Percentiles rank a stretch among this genome's conserved stretches.
phyloP scores from a whole-genome alignment of 2,113 vertebrate genomes.

The Bucco capensis region DNA sequence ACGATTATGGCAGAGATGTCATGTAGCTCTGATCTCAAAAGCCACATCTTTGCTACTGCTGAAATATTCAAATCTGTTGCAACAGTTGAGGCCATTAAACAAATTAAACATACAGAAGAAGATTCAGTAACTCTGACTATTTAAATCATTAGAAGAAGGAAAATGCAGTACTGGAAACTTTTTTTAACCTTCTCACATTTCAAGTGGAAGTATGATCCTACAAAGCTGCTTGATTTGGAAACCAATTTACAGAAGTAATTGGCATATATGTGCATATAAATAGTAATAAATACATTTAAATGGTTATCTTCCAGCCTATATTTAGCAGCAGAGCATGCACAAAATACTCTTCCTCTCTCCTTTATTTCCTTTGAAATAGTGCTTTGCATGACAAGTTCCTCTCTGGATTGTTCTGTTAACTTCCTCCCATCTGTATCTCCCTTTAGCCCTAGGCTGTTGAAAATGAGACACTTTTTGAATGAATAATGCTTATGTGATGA shows the following conservation, averaged over 20 bases:
- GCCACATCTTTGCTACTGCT: not conserved
- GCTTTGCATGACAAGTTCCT: slow-evolving; percentile 25
- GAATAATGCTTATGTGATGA: slow-evolving; percentile 54
- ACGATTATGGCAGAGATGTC: not conserved
- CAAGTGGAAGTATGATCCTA: not conserved
- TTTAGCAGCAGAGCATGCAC: slow-evolving; percentile 5
- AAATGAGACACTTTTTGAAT: slow-evolving; percentile 56
- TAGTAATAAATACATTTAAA: slow-evolving; percentile 11
- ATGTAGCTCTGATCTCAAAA: not conserved
- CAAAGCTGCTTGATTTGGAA: slow-evolving; percentile 11
- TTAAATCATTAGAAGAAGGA: not conserved
- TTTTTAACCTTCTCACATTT: not conserved
- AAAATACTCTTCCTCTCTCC: not conserved
- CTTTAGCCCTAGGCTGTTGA: slow-evolving; percentile 36
- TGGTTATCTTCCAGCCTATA: slow-evolving; percentile 16
- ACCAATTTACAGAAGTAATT: slow-evolving; percentile 1
- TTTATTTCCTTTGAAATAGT: slow-evolving; percentile 47
- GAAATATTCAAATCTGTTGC: not conserved
- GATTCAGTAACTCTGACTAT: not conserved
- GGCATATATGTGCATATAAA: slow-evolving; percentile 6
- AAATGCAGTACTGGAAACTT: not conserved
- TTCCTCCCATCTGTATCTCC: slow-evolving; percentile 40
- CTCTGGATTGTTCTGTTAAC: slow-evolving; percentile 25
- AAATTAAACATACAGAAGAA: not conserved
- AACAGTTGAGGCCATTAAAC: not conserved